Evolutionary conservation across 2,888 invertebrate species (phyloP), one percentile per base, ranked within the genome.

Genomic region (Pelosia muscerda): DNA sequence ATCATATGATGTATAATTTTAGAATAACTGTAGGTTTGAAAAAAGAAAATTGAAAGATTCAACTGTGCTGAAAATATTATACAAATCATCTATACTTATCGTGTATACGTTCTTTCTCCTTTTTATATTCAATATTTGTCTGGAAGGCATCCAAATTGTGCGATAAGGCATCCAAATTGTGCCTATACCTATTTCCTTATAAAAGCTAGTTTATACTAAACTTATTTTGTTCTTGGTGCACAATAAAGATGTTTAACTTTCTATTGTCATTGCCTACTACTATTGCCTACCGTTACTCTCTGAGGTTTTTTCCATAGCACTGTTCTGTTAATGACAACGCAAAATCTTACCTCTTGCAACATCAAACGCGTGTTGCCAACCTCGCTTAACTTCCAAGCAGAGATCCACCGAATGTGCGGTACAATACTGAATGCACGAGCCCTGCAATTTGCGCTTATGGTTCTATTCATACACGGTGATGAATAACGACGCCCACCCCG

Each of bases 401-500:
- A 68, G 26, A 68, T 72, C 71, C 71, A 65, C 63, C 34, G 58
- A 69, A 71, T 70, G 72, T 56, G 63, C 71, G 72, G 68, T 69
- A 78, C 72, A 80, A 77, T 78, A 58, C 73, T 66, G 73, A 67
- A 71, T 68, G 75, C 75, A 81, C 80, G 82, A 85, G 77, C 82
- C 84, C 79, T 87, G 84, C 86, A 87, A 88, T 88, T 90, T 86
- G 85, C 82, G 70, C 87, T 84, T 84, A 86, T 86, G 79, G 83
- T 77, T 76, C 85, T 84, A 88, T 90, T 88, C 82, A 88, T 75
- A 69, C 73, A 63, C 34, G 25, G 71, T 67, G 66, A 85, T 90
- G 88, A 90, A 90, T 88, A 86, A 84, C 68, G 68, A 69, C 79
- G 79, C 83, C 81, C 76, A 76, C 69, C 75, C 80, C 66, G 73